Conservation (phyloP, 2,888 invertebrate species). For the Rhagonycha fulva region DNA sequence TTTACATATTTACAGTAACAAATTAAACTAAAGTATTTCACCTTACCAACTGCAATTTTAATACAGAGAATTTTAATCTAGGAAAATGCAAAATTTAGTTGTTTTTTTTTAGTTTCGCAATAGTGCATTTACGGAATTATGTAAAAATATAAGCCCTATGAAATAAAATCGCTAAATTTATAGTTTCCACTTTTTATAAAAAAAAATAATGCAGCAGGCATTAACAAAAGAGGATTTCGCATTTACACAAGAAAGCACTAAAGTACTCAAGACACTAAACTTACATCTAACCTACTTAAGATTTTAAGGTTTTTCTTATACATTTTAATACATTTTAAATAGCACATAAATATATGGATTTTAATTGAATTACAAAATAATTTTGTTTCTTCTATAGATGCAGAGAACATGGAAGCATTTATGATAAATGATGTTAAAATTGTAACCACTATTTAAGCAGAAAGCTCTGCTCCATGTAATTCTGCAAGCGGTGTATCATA, state of each 20-base stretch:
- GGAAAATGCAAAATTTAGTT: not conserved
- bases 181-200: constrained; percentile 12
- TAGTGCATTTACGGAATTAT: not conserved
- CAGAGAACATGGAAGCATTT: not conserved
- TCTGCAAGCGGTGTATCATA: not conserved
- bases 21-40: not conserved
- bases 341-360: not conserved
- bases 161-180: not conserved
- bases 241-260: constrained; percentile 29
- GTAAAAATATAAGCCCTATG: not conserved
- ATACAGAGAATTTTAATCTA: not conserved
- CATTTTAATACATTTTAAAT: not conserved
- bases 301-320: constrained; percentile 1
- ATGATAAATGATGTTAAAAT: not conserved
- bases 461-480: not conserved
- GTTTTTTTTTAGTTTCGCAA: not conserved
- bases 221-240: constrained; percentile 27
- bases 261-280: constrained; percentile 4
- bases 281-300: constrained; percentile 10
- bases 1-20: not conserved
- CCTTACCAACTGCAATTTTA: not conserved
- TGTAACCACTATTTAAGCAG: not conserved
- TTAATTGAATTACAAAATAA: not conserved
- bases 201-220: constrained; percentile 18
- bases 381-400: not conserved